These are phyloP conservation scores for Microctonus brassicae DNA, from an alignment of 2,888 invertebrate genomes.

Conservation along the genomic window DNA sequence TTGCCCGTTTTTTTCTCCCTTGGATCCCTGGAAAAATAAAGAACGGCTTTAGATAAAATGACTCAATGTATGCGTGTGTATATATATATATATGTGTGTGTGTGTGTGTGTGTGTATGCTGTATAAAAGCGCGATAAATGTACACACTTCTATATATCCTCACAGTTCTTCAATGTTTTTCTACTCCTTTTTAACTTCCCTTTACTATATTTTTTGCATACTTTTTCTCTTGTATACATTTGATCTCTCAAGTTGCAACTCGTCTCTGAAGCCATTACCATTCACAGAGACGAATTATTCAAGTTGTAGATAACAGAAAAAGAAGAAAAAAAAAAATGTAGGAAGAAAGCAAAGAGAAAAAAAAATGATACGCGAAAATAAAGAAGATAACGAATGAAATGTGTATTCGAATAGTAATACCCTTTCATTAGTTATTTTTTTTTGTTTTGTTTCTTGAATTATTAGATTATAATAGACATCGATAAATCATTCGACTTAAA, in stretches of 20 bases:
- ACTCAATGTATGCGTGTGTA: not conserved
- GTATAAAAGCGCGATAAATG: slow-evolving; percentile 21
- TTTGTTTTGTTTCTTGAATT: not conserved
- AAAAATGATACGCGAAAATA: not conserved
- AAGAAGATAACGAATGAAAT: not conserved
- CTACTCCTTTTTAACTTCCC: not conserved
- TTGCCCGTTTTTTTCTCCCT: slow-evolving; percentile 91
- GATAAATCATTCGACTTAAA: not conserved
- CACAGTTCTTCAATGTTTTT: slow-evolving; percentile 9
- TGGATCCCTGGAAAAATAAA: slow-evolving; percentile 77
- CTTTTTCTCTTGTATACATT: not conserved
- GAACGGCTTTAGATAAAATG: slow-evolving; percentile 30
- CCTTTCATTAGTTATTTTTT: not conserved
- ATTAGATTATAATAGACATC: not conserved
- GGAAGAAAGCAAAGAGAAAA: not conserved
- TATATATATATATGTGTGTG: not conserved
- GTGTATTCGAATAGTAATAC: not conserved
- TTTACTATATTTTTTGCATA: not conserved
- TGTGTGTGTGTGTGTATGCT: not conserved
- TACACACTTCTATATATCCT: not conserved
- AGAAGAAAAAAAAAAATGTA: not conserved
- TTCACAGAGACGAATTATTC: not conserved
- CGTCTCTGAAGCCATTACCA: not conserved
- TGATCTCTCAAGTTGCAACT: not conserved
- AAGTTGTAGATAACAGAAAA: not conserved